Evolutionary conservation across 2,888 invertebrate species (phyloP).

Genomic region (Apodemia duryi): DNA sequence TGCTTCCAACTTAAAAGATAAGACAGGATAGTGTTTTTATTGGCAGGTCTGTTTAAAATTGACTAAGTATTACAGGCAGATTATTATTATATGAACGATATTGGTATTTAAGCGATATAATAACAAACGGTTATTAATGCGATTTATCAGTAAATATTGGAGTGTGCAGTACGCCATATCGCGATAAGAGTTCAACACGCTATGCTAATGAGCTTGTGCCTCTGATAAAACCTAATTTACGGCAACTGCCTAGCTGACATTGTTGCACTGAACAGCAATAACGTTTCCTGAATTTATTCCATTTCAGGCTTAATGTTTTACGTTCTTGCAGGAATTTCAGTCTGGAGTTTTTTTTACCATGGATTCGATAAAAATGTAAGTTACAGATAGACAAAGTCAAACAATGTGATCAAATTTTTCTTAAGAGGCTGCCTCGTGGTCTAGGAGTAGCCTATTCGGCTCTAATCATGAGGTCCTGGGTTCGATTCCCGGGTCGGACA

Average conservation of each 20-base stretch:
- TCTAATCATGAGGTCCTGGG: too few relatives aligned
- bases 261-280: conserved; percentile 2
- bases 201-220: conserved; percentile 58
- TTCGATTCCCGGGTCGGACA: too few relatives aligned
- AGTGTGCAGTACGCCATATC: conserved; percentile 39
- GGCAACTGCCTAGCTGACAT: conserved; percentile 22
- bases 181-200: conserved; percentile 55
- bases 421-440: too few relatives aligned
- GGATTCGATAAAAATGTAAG: not conserved
- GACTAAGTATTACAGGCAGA: not conserved
- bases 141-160: conserved; percentile 14
- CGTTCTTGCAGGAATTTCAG: not conserved
- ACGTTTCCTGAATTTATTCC: not conserved
- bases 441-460: too few relatives aligned
- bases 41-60: too few relatives aligned
- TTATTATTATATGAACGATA: not conserved
- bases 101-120: not conserved
- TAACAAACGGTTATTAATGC: conserved; percentile 6
- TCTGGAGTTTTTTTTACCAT: not conserved
- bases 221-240: conserved; percentile 65
- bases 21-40: too few relatives aligned
- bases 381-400: too few relatives aligned
- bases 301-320: conserved; percentile 2
- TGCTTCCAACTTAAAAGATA: too few relatives aligned
- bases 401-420: too few relatives aligned